These are phyloP conservation scores for Epinephelus moara DNA, from an alignment of 2,113 vertebrate genomes.

Conservation along the genomic window DNA sequence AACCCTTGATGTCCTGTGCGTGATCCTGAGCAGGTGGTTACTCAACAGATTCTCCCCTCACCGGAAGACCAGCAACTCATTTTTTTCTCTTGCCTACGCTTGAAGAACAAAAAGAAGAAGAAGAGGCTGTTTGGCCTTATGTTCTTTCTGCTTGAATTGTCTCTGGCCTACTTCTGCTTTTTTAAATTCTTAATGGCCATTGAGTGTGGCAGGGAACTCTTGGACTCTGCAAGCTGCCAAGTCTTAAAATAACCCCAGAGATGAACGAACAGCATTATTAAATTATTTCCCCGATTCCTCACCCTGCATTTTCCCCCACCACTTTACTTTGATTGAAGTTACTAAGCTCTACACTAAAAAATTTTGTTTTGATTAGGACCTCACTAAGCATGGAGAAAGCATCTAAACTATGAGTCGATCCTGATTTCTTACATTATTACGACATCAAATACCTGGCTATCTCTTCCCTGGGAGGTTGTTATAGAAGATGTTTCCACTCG, in stretches of 20 bases:
- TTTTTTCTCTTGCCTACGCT: background rate
- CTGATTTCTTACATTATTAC: slow-evolving; percentile 17
- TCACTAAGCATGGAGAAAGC: background rate
- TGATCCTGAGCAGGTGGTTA: slow-evolving; percentile 11
- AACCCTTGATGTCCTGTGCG: slow-evolving; percentile 4
- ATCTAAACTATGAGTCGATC: background rate
- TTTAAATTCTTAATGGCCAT: slow-evolving; percentile 70
- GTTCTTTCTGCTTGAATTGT: slow-evolving; percentile 51
- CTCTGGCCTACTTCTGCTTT: slow-evolving; percentile 68
- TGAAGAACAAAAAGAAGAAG: slow-evolving; percentile 32
- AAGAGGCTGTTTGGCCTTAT: slow-evolving; percentile 34
- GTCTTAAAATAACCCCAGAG: slow-evolving; percentile 67
- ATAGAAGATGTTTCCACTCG: slow-evolving; percentile 24
- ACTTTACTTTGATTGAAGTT: slow-evolving; percentile 12
- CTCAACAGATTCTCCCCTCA: background rate
- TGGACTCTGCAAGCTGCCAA: slow-evolving; percentile 51
- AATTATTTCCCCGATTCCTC: slow-evolving; percentile 34
- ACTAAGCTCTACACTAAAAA: slow-evolving; percentile 1
- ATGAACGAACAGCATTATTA: slow-evolving; percentile 14
- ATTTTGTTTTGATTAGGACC: background rate
- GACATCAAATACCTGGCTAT: slow-evolving; percentile 20
- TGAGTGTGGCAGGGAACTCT: slow-evolving; percentile 50
- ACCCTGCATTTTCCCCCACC: slow-evolving; percentile 6
- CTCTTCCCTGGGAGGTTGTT: slow-evolving; percentile 20
- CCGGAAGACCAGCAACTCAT: background rate